Evolutionary conservation across 2,888 invertebrate species (phyloP).

Genomic region (Eristalinus sepulchralis): DNA sequence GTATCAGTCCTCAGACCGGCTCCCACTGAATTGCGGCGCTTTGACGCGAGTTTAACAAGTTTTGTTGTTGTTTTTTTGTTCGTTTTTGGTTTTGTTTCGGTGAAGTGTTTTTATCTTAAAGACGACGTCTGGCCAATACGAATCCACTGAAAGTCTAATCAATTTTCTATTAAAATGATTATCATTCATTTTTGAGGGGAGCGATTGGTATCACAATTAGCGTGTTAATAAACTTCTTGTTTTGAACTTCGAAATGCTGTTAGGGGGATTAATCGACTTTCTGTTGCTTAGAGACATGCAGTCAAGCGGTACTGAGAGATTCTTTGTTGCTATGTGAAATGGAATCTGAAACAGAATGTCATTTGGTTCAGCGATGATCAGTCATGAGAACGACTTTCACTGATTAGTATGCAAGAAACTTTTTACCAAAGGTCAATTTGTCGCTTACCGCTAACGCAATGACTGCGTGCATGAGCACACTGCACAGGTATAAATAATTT

Average conservation of each 20-base stretch:
- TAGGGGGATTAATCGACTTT: not conserved
- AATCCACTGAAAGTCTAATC: not conserved
- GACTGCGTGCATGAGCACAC: too few species aligned
- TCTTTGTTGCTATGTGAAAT: not conserved
- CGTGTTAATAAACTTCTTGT: slow-evolving; percentile 3
- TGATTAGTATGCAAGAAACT: not conserved
- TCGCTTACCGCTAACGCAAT: too few species aligned
- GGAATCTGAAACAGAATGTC: not conserved
- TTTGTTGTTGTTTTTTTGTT: not conserved
- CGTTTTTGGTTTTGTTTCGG: not conserved
- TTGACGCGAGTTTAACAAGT: not conserved
- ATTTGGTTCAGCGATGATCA: not conserved
- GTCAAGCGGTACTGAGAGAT: not conserved
- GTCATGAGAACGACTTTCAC: slow-evolving; percentile 36
- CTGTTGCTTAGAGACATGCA: not conserved
- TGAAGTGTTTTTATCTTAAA: too few species aligned
- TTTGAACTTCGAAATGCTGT: not conserved
- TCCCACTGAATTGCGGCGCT: not conserved
- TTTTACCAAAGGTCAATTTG: too few species aligned
- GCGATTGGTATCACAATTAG: slow-evolving; percentile 19
- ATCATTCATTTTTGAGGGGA: not conserved
- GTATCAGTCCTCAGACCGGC: not conserved
- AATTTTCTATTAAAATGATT: slow-evolving; percentile 20
- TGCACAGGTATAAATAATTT: too few species aligned
- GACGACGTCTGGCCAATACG: too few species aligned